phyloP scores from a whole-genome alignment of 2,888 invertebrate species.

The Eilema caniola region DNA sequence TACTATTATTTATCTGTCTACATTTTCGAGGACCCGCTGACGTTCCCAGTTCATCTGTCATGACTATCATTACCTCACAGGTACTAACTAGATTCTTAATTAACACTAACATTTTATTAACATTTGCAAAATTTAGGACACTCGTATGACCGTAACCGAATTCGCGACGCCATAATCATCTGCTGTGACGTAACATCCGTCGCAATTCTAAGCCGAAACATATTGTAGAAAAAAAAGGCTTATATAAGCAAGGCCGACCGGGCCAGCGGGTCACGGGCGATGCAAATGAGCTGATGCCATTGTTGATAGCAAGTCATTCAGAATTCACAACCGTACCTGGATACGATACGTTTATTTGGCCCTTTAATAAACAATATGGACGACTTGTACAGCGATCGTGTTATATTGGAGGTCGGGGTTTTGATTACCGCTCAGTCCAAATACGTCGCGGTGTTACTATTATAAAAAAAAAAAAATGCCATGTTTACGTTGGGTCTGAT shows the following conservation, averaged over 20 bases:
- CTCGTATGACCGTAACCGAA: slow-evolving; percentile 17
- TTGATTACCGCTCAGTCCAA: background rate
- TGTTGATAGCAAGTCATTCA: slow-evolving; percentile 65
- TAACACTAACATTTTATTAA: slow-evolving; percentile 10
- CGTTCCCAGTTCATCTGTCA: background rate
- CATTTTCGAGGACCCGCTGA: background rate
- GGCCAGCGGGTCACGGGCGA: slow-evolving; percentile 79
- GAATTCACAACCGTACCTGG: slow-evolving; percentile 54
- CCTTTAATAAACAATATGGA: background rate
- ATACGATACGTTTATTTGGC: slow-evolving; percentile 30
- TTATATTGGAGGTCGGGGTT: background rate
- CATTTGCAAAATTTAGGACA: slow-evolving; percentile 14
- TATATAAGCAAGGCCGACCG: slow-evolving; percentile 65
- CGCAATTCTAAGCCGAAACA: slow-evolving; percentile 43
- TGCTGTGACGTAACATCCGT: slow-evolving; percentile 44
- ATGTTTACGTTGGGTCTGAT: too few species aligned
- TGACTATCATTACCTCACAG: background rate
- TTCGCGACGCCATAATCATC: slow-evolving; percentile 29
- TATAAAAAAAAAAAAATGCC: too few species aligned
- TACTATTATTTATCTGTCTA: background rate
- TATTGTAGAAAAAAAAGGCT: slow-evolving; percentile 58
- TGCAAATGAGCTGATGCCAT: slow-evolving; percentile 76
- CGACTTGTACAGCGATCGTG: background rate
- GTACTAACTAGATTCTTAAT: background rate
- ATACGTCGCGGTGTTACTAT: too few species aligned